A percentile compares a stretch with the other conserved stretches of the same genome.
These are phyloP conservation scores for Palloptera scutellata DNA, from an alignment of 2,888 invertebrate genomes.

Conservation along the genomic window DNA sequence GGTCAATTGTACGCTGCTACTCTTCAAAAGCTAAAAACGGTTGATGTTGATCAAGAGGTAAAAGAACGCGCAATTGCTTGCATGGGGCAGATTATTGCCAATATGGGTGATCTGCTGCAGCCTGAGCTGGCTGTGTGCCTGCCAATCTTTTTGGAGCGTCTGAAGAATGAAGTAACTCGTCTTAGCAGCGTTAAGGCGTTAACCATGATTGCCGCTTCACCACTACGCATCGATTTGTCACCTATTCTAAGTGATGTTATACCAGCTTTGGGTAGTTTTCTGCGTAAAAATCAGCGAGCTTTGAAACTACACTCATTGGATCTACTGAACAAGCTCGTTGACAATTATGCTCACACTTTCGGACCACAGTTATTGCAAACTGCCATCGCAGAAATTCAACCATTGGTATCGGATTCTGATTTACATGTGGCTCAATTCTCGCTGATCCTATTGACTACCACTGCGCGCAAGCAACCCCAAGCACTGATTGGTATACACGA, in stretches of 20 bases:
- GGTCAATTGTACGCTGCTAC: slow-evolving; percentile 85
- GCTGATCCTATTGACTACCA: slow-evolving; percentile 81
- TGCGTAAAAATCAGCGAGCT: slow-evolving; percentile 96
- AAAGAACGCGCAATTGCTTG: slow-evolving; percentile 98
- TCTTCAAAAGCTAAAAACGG: slow-evolving; percentile 84
- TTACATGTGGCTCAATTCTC: slow-evolving; percentile 96
- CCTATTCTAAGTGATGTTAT: slow-evolving; percentile 87
- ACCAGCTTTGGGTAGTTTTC: slow-evolving; percentile 90
- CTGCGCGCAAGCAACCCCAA: slow-evolving; percentile 79
- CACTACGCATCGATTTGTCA: slow-evolving; percentile 82
- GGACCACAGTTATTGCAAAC: slow-evolving; percentile 73
- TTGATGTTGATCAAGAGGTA: slow-evolving; percentile 99
- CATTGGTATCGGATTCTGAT: slow-evolving; percentile 91
- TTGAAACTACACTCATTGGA: slow-evolving; percentile 90
- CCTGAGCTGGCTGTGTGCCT: slow-evolving; percentile 84
- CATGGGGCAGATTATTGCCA: slow-evolving; percentile 93
- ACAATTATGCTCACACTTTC: slow-evolving; percentile 77
- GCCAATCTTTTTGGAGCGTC: slow-evolving; percentile 92
- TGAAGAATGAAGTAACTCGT: slow-evolving; percentile 96
- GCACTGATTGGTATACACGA: slow-evolving; percentile 78
- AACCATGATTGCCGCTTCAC: slow-evolving; percentile 92
- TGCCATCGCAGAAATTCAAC: slow-evolving; percentile 87
- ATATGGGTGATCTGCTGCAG: slow-evolving; percentile 86
- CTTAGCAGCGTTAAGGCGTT: slow-evolving; percentile 95
- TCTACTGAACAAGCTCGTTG: slow-evolving; percentile 88